Base-by-base conservation (phyloP, 2,113 vertebrate species). In the Mormyrus lacerda region DNA sequence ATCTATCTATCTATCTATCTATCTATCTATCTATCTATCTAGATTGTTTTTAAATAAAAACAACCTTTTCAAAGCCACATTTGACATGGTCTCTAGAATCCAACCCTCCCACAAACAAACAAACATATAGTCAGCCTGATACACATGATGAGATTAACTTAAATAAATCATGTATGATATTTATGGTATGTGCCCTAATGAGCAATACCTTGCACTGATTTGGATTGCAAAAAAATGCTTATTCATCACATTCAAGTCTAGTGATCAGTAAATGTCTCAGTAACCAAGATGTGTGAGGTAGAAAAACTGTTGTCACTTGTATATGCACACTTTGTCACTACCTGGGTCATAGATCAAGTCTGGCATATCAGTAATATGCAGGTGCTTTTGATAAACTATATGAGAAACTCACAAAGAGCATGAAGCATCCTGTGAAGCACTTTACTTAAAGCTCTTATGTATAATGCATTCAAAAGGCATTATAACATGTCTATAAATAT, bases 251-350 rank as follows among this genome's bases (percentile, higher is more conserved):
- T 90, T 89, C 88, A 79, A 8, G 35, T 21, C n/a, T 93, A 94
- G 94, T 91, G 93, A 94, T 95, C 93, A 48, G 69, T 50, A 82
- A 91, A 87, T 85, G 73, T 89, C 89, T 91, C 92, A 24, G 61
- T 83, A 84, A 84, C 45, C 15, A 58, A 15, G 11, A 73, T 10
- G 35, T 94, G 94, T 94, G 93, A 94, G 93, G 92, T 90, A 92
- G 90, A 91, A 93, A 95, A 94, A 94, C n/a, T 85, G 9, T 47
- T 19, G 94, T 92, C 85, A 92, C 89, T 89, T 89, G 92, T 91
- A 92, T 89, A 93, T 76, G 73, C 93, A 91, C 21, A 87, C 92
- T 92, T 93, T 85, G 90, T 87, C 93, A 93, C n/a, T 24, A n/a
- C 10, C 45, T 31, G 3, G 47, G 10, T 85, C 13, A 47, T 85